These are phyloP conservation scores for Panagrolaimus sp. DNA, from an alignment of 1,140 invertebrate species.

Conservation along the genomic window DNA sequence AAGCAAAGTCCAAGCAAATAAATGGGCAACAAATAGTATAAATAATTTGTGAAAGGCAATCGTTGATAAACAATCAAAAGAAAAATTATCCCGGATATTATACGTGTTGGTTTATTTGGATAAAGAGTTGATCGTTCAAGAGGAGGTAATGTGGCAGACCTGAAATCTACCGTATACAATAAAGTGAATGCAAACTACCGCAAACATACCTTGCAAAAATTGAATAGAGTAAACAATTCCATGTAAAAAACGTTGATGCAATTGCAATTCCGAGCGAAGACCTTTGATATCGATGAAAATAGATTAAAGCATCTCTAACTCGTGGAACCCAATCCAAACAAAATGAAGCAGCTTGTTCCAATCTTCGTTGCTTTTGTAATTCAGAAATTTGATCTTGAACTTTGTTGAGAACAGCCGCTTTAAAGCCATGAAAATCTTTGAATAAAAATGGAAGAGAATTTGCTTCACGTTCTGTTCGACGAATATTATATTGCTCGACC, in stretches of 20 bases:
- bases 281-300: conserved; percentile 55
- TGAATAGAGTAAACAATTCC: conserved; percentile 46
- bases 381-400: conserved; percentile 36
- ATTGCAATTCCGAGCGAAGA: conserved; percentile 46
- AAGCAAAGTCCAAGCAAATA: not conserved
- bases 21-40: not conserved
- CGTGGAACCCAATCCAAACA: conserved; percentile 45
- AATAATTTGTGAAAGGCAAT: conserved; percentile 2
- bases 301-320: conserved; percentile 43
- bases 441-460: conserved; percentile 61
- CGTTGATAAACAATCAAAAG: conserved; percentile 22
- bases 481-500: conserved; percentile 68
- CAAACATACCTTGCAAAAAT: conserved; percentile 31
- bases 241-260: conserved; percentile 44
- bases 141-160: not conserved
- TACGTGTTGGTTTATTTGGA: conserved; percentile 24
- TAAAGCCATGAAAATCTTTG: conserved; percentile 62
- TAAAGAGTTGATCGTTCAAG: conserved; percentile 9
- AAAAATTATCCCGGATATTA: not conserved
- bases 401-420: conserved; percentile 33
- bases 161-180: not conserved
- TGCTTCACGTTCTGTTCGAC: conserved; percentile 59
- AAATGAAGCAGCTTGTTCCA: conserved; percentile 34
- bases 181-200: not conserved
- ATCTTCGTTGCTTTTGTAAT: conserved; percentile 29